Percentiles rank a stretch among this genome's conserved stretches.
phyloP scores from a whole-genome alignment of 1,140 invertebrate species.

The Solenopsis fugax region DNA sequence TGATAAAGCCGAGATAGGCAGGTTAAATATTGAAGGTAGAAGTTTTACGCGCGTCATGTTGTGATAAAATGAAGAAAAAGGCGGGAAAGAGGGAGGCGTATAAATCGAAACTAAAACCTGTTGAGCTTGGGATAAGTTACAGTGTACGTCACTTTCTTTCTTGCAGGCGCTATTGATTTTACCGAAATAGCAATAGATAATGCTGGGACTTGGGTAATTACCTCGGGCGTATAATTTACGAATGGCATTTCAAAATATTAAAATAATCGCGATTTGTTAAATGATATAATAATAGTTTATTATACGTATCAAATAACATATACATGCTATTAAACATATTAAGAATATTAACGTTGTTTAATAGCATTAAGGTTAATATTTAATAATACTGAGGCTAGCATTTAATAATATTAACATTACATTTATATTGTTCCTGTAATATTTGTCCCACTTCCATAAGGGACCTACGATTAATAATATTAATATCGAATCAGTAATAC shows the following conservation, averaged over 20 bases:
- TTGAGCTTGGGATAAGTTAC: conserved; percentile 49
- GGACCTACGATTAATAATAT: too few species aligned
- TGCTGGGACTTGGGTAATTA: conserved; percentile 11
- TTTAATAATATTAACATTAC: background rate
- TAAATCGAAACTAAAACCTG: conserved; percentile 53
- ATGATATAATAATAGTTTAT: background rate
- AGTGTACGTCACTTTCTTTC: conserved; percentile 18
- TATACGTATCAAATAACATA: background rate
- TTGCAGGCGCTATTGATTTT: conserved; percentile 17
- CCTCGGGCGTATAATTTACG: background rate
- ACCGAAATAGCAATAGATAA: conserved; percentile 20
- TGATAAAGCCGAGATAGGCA: background rate
- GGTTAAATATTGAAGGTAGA: conserved; percentile 6
- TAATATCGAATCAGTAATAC: too few species aligned
- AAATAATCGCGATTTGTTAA: background rate
- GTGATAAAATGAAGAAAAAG: conserved; percentile 24
- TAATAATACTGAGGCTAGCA: background rate
- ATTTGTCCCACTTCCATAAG: background rate
- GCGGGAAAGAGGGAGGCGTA: background rate
- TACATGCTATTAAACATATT: background rate
- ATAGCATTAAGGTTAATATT: background rate
- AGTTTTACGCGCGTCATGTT: conserved; percentile 1
- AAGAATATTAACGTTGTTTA: conserved; percentile 11
- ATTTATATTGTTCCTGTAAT: background rate
- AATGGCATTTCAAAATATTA: background rate